These are phyloP conservation scores for Heteropelma amictum DNA, from an alignment of 2,888 invertebrate genomes.

Conservation along the genomic window DNA sequence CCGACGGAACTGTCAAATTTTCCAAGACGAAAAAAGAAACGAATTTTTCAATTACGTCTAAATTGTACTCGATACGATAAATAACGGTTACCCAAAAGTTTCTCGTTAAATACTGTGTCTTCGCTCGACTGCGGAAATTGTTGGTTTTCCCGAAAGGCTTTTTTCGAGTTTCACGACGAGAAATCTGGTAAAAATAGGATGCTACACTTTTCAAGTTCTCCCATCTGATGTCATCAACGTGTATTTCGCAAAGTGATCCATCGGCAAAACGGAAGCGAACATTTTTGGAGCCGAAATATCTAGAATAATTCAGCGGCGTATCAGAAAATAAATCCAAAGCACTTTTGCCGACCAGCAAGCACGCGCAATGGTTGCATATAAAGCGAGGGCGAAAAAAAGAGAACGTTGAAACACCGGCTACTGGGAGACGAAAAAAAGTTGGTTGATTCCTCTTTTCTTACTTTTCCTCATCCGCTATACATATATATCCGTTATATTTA, in stretches of 20 bases:
- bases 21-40: slow-evolving; percentile 27
- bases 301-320: not conserved
- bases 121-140: too few species aligned
- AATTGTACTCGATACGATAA: too few species aligned
- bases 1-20: slow-evolving; percentile 69
- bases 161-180: too few species aligned
- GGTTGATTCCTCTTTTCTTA: not conserved
- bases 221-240: too few species aligned
- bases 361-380: slow-evolving; percentile 1
- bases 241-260: too few species aligned
- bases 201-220: too few species aligned
- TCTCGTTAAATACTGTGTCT: too few species aligned
- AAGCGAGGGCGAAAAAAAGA: slow-evolving; percentile 8
- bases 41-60: not conserved
- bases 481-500: slow-evolving; percentile 63
- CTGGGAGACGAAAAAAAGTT: slow-evolving; percentile 35
- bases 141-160: too few species aligned
- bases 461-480: slow-evolving; percentile 20
- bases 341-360: not conserved
- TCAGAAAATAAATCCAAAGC: not conserved
- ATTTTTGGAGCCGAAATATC: too few species aligned
- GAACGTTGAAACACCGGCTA: slow-evolving; percentile 61
- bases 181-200: too few species aligned
- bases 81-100: too few species aligned
- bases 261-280: too few species aligned